Evolutionary conservation across 2,888 invertebrate genomes (phyloP).

Genomic region (Gari tellinella): DNA sequence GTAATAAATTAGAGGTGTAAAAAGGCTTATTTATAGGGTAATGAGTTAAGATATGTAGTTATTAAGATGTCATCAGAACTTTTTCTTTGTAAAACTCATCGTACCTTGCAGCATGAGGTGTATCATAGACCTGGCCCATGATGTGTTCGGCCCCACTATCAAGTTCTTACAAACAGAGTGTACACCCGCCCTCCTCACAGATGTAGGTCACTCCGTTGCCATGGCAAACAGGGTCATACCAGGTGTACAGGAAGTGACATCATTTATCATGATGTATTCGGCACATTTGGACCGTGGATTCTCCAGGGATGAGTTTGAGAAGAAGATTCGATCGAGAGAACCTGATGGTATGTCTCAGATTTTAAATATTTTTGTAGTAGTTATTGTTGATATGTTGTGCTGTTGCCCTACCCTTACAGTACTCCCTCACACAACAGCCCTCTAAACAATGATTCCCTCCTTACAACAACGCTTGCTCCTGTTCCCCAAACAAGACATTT

Average conservation of each 20-base stretch:
- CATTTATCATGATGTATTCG: slow-evolving; percentile 79
- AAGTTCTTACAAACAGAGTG: slow-evolving; percentile 78
- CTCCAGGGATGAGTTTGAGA: slow-evolving; percentile 79
- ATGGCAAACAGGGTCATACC: slow-evolving; percentile 65
- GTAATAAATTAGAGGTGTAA: too few relatives aligned
- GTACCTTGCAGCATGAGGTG: slow-evolving; percentile 76
- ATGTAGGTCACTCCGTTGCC: slow-evolving; percentile 61
- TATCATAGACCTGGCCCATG: slow-evolving; percentile 76
- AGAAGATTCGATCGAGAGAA: slow-evolving; percentile 66
- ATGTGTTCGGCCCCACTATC: slow-evolving; percentile 78
- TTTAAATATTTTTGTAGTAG: not conserved
- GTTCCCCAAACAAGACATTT: too few relatives aligned
- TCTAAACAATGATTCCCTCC: too few relatives aligned
- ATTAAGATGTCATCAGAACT: not conserved
- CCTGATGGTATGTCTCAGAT: slow-evolving; percentile 60
- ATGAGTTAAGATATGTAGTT: not conserved
- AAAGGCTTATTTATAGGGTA: too few relatives aligned
- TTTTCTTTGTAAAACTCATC: not conserved
- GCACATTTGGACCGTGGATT: slow-evolving; percentile 78
- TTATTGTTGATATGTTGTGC: too few relatives aligned
- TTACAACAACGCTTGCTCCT: too few relatives aligned
- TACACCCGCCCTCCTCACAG: slow-evolving; percentile 71
- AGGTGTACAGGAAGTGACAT: slow-evolving; percentile 77
- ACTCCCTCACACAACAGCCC: too few relatives aligned
- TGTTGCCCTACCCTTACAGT: too few relatives aligned